These are phyloP conservation scores for Catocala sponsa DNA, from an alignment of 2,888 invertebrate species.

Conservation along the genomic window DNA sequence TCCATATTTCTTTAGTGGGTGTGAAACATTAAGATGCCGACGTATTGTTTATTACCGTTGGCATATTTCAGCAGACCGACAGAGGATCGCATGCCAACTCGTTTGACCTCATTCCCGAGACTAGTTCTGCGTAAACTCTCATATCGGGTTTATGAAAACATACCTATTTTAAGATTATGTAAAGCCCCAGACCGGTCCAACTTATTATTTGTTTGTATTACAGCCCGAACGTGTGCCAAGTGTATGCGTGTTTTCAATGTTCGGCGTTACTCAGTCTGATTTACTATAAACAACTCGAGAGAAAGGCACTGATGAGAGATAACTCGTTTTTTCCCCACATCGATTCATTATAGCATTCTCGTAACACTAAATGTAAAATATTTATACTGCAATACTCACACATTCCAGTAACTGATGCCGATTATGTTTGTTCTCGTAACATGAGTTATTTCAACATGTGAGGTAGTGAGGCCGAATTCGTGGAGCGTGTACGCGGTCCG, in stretches of 20 bases:
- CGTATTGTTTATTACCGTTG: constrained; percentile 72
- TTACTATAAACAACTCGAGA: constrained; percentile 66
- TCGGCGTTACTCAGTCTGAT: constrained; percentile 62
- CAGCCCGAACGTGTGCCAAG: constrained; percentile 77
- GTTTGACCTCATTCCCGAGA: constrained; percentile 83
- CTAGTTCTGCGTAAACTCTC: constrained; percentile 83
- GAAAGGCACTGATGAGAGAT: constrained; percentile 63
- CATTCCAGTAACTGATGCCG: constrained; percentile 49
- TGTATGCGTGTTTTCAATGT: constrained; percentile 71
- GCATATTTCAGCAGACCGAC: constrained; percentile 69
- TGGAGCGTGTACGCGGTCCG: constrained; percentile 19
- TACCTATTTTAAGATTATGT: constrained; percentile 79
- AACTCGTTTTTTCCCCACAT: constrained; percentile 52
- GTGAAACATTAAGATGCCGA: constrained; percentile 60
- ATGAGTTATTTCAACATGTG: constrained; percentile 52
- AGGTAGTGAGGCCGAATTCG: constrained; percentile 42
- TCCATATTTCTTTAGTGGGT: constrained; percentile 40
- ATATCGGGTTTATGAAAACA: constrained; percentile 84
- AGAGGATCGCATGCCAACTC: constrained; percentile 79
- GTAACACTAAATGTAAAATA: constrained; percentile 50
- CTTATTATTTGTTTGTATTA: constrained; percentile 82
- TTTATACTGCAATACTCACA: constrained; percentile 46
- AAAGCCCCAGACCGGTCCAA: constrained; percentile 73
- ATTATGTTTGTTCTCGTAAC: constrained; percentile 57
- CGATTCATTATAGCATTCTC: constrained; percentile 54